Conservation (phyloP, 2,797 vertebrate species). For the Rhinogobio ventralis region DNA sequence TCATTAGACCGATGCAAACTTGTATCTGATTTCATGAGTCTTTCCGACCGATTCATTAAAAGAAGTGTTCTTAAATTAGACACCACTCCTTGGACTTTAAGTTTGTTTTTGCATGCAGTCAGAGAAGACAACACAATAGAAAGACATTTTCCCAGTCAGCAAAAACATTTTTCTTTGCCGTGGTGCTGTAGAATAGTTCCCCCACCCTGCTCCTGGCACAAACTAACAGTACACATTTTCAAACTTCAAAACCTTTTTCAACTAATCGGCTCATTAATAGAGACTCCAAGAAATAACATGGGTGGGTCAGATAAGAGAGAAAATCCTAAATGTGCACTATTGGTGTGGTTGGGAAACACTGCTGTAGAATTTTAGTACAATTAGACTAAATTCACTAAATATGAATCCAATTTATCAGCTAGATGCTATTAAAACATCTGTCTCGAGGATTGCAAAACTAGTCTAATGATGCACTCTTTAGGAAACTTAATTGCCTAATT, state of each 20-base stretch:
- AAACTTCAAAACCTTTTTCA: not conserved
- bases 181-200: not conserved
- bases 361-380: no score
- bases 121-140: not conserved
- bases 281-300: not conserved
- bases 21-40: not conserved
- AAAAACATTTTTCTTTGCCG: not conserved
- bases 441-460: not conserved
- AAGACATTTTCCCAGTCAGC: not conserved
- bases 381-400: not conserved
- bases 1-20: not conserved
- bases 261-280: not conserved
- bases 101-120: not conserved
- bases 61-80: not conserved
- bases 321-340: not conserved
- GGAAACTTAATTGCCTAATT: constrained; percentile 20
- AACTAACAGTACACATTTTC: not conserved
- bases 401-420: not conserved
- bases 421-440: not conserved
- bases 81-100: not conserved
- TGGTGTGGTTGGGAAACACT: not conserved
- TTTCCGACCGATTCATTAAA: not conserved
- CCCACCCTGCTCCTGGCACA: not conserved
- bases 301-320: not conserved
- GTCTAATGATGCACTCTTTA: constrained; percentile 8